Percentiles rank a stretch among this genome's conserved stretches.
Conservation (phyloP, 1,140 invertebrate genomes). For the Aleiodes sp. region DNA sequence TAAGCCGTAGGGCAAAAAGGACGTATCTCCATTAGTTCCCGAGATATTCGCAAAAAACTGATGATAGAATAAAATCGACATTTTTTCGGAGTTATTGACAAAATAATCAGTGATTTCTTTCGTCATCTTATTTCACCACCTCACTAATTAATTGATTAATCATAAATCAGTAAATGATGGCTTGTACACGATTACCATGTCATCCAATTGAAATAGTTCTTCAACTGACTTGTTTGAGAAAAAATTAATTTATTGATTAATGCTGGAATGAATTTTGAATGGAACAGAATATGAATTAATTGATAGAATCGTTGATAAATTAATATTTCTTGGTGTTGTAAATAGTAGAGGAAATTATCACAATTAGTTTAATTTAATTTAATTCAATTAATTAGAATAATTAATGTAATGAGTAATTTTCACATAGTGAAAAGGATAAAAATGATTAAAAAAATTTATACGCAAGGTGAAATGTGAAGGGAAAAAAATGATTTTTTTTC, state of each 20-base stretch:
- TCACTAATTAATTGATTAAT: background rate
- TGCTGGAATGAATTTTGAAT: background rate
- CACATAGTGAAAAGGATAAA: no score
- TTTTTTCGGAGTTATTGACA: no score
- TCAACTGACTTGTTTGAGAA: background rate
- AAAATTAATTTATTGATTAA: background rate
- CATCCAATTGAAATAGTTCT: background rate
- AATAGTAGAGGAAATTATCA: slow-evolving; percentile 14
- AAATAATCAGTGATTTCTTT: no score
- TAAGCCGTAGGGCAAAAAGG: no score
- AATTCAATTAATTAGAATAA: no score
- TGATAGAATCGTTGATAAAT: slow-evolving; percentile 5
- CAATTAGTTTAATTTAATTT: background rate
- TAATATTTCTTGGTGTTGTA: slow-evolving; percentile 30
- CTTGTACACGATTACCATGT: slow-evolving; percentile 4
- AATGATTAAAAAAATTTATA: background rate
- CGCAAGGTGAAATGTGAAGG: background rate
- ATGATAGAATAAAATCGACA: no score
- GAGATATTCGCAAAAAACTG: no score
- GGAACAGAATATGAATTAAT: background rate
- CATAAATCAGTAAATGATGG: no score
- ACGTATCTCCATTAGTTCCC: no score
- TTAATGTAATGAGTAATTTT: no score
- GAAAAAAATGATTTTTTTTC: background rate
- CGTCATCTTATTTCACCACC: no score